Evolutionary conservation across 2,797 vertebrate species (phyloP).

Genomic region (Rhinogobio ventralis): DNA sequence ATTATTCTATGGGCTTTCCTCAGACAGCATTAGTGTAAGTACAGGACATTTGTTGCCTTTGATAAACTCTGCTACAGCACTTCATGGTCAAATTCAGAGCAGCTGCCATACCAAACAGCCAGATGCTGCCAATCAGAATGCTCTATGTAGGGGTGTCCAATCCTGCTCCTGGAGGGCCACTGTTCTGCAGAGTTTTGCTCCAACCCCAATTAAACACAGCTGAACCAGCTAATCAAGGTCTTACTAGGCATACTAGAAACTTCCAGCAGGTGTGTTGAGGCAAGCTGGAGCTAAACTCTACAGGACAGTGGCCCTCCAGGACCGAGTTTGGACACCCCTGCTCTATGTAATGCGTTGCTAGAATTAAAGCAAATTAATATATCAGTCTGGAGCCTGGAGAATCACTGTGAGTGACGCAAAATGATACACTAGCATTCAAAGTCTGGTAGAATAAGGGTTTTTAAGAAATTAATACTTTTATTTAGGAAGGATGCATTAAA

Average conservation of each 20-base stretch:
- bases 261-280: no score
- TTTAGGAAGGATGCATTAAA: neutral
- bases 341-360: neutral
- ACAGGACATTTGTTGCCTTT: neutral
- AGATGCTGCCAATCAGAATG: neutral
- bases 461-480: neutral
- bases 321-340: no score
- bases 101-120: conserved; percentile 6
- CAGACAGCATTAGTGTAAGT: neutral
- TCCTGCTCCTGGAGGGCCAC: no score
- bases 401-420: neutral
- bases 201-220: no score
- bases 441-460: neutral
- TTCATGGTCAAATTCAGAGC: conserved; percentile 22
- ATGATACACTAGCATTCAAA: neutral
- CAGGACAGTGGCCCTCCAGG: no score
- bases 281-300: no score
- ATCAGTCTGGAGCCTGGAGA: neutral
- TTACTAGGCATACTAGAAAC: no score
- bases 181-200: no score
- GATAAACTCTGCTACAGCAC: neutral
- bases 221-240: no score
- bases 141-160: no score
- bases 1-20: neutral
- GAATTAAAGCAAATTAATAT: neutral